phyloP scores from a whole-genome alignment of 2,888 invertebrate species.

The Noctua janthe region DNA sequence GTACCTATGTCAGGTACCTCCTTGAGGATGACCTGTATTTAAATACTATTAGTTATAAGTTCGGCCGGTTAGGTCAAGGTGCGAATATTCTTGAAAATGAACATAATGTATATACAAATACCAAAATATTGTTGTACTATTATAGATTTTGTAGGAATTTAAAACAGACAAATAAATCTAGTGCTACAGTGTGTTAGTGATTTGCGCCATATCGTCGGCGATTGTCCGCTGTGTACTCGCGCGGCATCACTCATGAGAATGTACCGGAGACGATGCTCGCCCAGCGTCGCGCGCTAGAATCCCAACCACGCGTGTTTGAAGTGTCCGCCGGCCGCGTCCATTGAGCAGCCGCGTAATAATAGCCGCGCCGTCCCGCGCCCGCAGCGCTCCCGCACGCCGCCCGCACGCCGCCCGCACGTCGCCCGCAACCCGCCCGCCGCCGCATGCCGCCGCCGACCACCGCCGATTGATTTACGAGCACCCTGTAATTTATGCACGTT shows the following conservation, averaged over 20 bases:
- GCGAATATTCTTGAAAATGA: not conserved
- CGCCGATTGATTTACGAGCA: conserved; percentile 84
- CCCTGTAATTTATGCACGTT: conserved; percentile 84
- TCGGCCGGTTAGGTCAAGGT: not conserved
- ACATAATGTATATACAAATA: not conserved
- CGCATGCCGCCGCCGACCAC: conserved; percentile 65
- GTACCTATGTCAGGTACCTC: no score
- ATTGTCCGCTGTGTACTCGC: conserved; percentile 10
- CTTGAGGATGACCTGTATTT: not conserved
- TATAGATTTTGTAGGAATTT: not conserved
- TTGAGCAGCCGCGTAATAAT: conserved; percentile 74
- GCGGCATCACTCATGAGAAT: conserved; percentile 56
- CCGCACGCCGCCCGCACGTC: conserved; percentile 57
- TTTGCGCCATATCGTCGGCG: conserved; percentile 8
- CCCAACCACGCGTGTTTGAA: conserved; percentile 71
- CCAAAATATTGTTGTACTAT: not conserved
- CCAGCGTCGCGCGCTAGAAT: conserved; percentile 73
- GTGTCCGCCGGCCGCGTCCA: conserved; percentile 69
- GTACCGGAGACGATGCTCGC: conserved; percentile 66
- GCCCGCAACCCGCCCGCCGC: conserved; percentile 44
- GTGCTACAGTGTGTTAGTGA: not conserved
- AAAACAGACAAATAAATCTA: not conserved
- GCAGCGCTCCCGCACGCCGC: conserved; percentile 50
- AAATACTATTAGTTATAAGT: not conserved
- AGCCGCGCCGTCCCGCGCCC: conserved; percentile 62